Evolutionary conservation across 1,140 invertebrate species (phyloP).

Genomic region (Drosophila erecta): DNA sequence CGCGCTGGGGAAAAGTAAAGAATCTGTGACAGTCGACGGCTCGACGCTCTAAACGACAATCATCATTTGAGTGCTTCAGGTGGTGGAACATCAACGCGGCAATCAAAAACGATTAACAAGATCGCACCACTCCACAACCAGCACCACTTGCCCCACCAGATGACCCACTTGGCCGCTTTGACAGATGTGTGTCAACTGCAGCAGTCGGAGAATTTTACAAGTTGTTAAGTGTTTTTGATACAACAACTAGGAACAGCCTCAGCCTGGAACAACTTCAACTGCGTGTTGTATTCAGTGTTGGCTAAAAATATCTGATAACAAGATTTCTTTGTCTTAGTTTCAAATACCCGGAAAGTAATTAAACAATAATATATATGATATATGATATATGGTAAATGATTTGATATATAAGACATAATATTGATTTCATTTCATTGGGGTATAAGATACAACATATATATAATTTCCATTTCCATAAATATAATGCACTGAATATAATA

Average conservation of each 20-base stretch:
- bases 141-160: slow-evolving; percentile 29
- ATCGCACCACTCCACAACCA: slow-evolving; percentile 55
- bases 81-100: slow-evolving; percentile 73
- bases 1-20: slow-evolving; percentile 28
- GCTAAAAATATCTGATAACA: neutral
- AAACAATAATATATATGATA: no score
- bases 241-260: slow-evolving; percentile 66
- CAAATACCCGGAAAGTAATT: no score
- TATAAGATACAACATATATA: no score
- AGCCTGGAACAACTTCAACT: slow-evolving; percentile 12
- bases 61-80: slow-evolving; percentile 62
- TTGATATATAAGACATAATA: no score
- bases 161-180: slow-evolving; percentile 69
- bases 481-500: no score
- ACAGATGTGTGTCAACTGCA: slow-evolving; percentile 79
- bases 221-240: slow-evolving; percentile 81
- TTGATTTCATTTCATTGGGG: no score
- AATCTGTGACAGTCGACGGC: slow-evolving; percentile 40
- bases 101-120: slow-evolving; percentile 82
- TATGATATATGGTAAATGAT: no score
- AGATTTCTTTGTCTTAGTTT: no score
- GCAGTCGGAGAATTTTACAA: slow-evolving; percentile 74
- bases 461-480: no score
- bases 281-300: slow-evolving; percentile 20
- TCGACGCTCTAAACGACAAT: slow-evolving; percentile 67